Base-by-base conservation (phyloP, 2,888 invertebrate species). In the Linnaemya tessellans region DNA sequence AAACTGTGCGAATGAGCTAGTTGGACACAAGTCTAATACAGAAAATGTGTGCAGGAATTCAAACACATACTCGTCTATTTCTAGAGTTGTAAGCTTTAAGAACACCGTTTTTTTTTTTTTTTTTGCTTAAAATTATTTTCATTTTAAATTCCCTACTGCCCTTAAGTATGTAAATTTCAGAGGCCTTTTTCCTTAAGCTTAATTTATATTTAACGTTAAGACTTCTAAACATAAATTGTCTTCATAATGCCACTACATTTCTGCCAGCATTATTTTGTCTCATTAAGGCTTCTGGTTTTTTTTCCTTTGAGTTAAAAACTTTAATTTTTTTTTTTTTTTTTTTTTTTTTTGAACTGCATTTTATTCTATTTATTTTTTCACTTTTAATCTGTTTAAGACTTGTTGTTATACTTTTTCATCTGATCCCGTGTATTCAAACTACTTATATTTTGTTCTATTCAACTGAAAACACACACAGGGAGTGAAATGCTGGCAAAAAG, bases 361-460 rank as follows among this genome's bases (percentile, higher is more conserved):
- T 67, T 41, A 10, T 22, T 38, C 30, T 25, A 4, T 58, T 25
- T 15, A 10, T 11, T 46, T 75, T 43, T 62, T 79, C 22, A 43
- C 43, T 64, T 70, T 79, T 62, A 51, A 71, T 79, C 70, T 71
- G 54, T 70, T 78, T 62, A 70, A 70, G 15, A 70, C 30, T 70
- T 70, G 49, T 70, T 70, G 43, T 58, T 79, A 46, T 64, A 64
- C n/a, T 54, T 64, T 30, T 71, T 70, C 62, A 71, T 64, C 54
- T 79, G 60, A 71, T 79, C 30, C 70, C 70, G 43, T 64, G 62
- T 79, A 70, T 62, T 71, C 8, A 60, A 79, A 78, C 68, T 60
- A 41, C 35, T 68, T 79, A 62, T 70, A 70, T 51, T 62, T 79
- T 70, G 68, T 70, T 62, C 51, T 30, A 70, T 79, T 79, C 70